phyloP scores from a whole-genome alignment of 1,140 invertebrate genomes.

The Heliconius himera region DNA sequence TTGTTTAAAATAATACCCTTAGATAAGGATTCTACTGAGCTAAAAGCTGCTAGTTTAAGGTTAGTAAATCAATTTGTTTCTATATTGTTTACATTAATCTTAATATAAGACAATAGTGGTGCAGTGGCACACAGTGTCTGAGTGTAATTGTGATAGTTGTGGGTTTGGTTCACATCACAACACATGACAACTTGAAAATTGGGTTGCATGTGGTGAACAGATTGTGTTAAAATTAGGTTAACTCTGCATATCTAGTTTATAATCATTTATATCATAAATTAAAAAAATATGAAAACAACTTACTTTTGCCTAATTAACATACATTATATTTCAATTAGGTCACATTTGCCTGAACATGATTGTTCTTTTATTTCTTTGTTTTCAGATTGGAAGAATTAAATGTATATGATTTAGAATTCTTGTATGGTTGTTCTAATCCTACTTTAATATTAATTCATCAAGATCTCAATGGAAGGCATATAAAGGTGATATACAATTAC shows the following conservation, averaged over 20 bases:
- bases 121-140: no score
- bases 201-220: no score
- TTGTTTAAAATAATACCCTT: conserved; percentile 97
- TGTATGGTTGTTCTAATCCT: conserved; percentile 96
- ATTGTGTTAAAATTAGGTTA: no score
- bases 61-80: conserved; percentile 29
- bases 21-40: conserved; percentile 95
- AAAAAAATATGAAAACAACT: no score
- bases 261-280: no score
- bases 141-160: no score
- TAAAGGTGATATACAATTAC: conserved; percentile 84
- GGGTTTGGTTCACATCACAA: no score
- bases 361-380: conserved; percentile 17
- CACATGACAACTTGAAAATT: no score
- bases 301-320: not conserved
- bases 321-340: not conserved
- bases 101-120: not conserved
- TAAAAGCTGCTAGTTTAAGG: conserved; percentile 97
- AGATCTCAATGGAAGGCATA: conserved; percentile 95
- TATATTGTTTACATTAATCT: not conserved
- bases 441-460: conserved; percentile 98
- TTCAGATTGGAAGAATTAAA: conserved; percentile 96
- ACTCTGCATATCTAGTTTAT: no score
- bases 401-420: conserved; percentile 97
- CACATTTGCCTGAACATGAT: not conserved